Percentiles rank a stretch among this genome's conserved stretches.
These are phyloP conservation scores for Syrrhaptes paradoxus DNA, from an alignment of 2,113 vertebrate species.

Conservation along the genomic window DNA sequence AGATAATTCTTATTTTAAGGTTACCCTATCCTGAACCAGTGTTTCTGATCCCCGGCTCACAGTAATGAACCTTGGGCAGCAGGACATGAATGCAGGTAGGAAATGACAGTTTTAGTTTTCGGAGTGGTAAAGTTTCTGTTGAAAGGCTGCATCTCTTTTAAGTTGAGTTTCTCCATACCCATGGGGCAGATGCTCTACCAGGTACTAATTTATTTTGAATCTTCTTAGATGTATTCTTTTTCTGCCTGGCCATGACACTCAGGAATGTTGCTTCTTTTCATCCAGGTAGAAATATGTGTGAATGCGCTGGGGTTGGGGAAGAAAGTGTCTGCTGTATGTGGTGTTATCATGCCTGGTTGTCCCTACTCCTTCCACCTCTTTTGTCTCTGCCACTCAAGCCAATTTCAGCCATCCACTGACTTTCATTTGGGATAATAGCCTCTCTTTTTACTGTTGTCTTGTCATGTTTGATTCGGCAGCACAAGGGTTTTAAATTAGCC, in stretches of 20 bases:
- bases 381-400: conserved; percentile 74
- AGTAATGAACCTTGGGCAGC: not conserved
- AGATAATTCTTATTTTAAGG: not conserved
- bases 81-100: not conserved
- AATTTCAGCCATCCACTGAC: conserved; percentile 66
- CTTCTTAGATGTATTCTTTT: not conserved
- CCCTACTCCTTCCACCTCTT: conserved; percentile 50
- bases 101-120: not conserved
- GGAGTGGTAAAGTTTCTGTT: not conserved
- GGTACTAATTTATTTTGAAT: not conserved
- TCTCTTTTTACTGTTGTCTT: conserved; percentile 75
- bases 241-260: not conserved
- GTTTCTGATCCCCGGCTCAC: not conserved
- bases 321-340: not conserved
- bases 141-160: not conserved
- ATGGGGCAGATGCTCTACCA: not conserved
- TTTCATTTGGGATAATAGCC: conserved; percentile 78
- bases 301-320: not conserved
- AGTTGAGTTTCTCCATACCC: not conserved
- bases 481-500: conserved; percentile 81
- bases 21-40: not conserved
- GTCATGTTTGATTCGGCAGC: conserved; percentile 78
- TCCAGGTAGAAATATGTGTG: not conserved
- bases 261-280: not conserved
- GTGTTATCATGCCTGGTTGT: conserved; percentile 53